These are phyloP conservation scores for Drosophila varians DNA, from an alignment of 1,140 invertebrate genomes.

Conservation along the genomic window DNA sequence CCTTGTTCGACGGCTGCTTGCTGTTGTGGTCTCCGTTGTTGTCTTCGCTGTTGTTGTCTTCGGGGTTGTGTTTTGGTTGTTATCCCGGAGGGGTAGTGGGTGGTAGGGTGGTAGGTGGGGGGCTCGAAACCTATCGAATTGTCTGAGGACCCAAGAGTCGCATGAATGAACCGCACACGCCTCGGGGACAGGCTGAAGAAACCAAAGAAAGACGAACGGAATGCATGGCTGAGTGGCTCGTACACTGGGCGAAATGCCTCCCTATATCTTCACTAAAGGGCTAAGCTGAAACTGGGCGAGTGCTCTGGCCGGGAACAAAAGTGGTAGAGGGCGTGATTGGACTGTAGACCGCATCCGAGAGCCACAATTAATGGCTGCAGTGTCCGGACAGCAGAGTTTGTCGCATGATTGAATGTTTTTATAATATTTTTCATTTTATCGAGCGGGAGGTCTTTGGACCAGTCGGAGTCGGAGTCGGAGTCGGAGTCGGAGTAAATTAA, in stretches of 20 bases:
- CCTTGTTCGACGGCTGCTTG: slow-evolving; percentile 31
- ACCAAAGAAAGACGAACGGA: slow-evolving; percentile 7
- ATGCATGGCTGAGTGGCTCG: background rate
- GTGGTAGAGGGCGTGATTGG: slow-evolving; percentile 1
- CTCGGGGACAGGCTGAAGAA: slow-evolving; percentile 21
- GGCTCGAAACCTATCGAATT: slow-evolving; percentile 53
- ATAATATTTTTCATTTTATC: slow-evolving; percentile 71
- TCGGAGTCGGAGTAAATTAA: slow-evolving; percentile 41
- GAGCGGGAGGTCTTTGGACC: slow-evolving; percentile 9
- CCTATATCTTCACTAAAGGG: too few relatives aligned
- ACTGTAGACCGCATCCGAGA: slow-evolving; percentile 15
- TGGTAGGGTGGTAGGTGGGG: background rate
- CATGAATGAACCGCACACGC: slow-evolving; percentile 62
- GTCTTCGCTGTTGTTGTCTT: slow-evolving; percentile 25
- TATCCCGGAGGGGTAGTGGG: slow-evolving; percentile 1
- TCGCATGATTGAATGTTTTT: slow-evolving; percentile 73
- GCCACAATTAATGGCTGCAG: slow-evolving; percentile 24
- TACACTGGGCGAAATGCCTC: slow-evolving; percentile 8
- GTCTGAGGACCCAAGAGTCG: slow-evolving; percentile 47
- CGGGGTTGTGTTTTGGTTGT: slow-evolving; percentile 14
- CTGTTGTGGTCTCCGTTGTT: slow-evolving; percentile 4
- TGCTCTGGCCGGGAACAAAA: background rate
- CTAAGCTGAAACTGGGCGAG: too few relatives aligned
- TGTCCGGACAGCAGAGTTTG: slow-evolving; percentile 54
- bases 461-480: background rate